Evolutionary conservation across 2,888 invertebrate genomes (phyloP), one percentile per base, ranked within the genome.

Genomic region (Andrena hattorfiana): DNA sequence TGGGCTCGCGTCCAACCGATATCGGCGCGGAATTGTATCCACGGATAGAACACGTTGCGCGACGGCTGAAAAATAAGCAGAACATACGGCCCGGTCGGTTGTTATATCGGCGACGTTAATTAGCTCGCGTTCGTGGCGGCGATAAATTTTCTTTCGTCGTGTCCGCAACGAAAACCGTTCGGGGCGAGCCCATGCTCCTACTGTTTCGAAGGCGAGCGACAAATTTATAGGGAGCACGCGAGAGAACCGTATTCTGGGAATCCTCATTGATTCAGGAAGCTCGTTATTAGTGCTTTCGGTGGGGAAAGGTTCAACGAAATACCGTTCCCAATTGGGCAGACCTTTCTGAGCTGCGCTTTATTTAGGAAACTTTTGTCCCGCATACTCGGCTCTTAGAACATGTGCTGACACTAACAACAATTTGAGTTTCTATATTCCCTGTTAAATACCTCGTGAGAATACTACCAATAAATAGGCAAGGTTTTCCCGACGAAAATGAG

Each of bases 1-100:
- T 23, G 73, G 56, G 35, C 8, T n/a, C 32, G 67, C 4, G 66
- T 54, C 42, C 63, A 51, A 35, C 54, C 26, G 48, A 63, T 68
- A 67, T 56, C 68, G 35, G 3, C 23, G 16, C 60, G 66, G 67
- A 73, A 73, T 72, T 72, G 56, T 59, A 77, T 77, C 32, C 35
- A 7, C 49, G 26, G 23, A 56, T 56, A 23, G 56, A 56, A 56
- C 56, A 56, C 56, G 56, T 56, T 23, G 23, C 20, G 8, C 23
- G 26, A 26, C 56, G 26, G 10, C 26, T 63, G 51, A 71, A 59
- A 72, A 72, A 66, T n/a, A 70, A 23, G 48, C 32, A 28, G 28
- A 60, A 72, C 32, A 67, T 66, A 64, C 28, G 59, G 49, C 71
- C 71, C 71, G 54, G 30, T 30, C n/a, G 64, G 10, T 16, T 51